A percentile compares a stretch with the other conserved stretches of the same genome.
phyloP scores from a whole-genome alignment of 2,888 invertebrate genomes.

The Urechis unicinctus region DNA sequence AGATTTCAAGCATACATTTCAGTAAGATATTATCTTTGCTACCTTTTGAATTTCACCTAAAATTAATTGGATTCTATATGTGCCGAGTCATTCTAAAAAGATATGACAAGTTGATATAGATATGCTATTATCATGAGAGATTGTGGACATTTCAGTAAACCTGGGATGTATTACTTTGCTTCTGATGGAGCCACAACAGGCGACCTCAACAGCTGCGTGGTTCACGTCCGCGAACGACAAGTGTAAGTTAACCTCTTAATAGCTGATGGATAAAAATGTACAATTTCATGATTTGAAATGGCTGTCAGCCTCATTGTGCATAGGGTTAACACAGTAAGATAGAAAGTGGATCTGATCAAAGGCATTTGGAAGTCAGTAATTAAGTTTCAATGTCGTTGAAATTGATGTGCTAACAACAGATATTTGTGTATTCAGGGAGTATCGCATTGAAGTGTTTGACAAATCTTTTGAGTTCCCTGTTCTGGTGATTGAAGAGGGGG shows the following conservation, averaged over 20 bases:
- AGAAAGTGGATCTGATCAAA: too few species aligned
- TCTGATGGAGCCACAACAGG: slow-evolving; percentile 38
- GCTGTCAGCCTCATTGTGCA: background rate
- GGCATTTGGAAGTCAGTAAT: too few species aligned
- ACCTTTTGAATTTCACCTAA: background rate
- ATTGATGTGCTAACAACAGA: too few species aligned
- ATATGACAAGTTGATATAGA: background rate
- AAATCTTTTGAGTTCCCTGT: slow-evolving; percentile 45
- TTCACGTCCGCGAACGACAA: slow-evolving; percentile 41
- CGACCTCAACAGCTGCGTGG: slow-evolving; percentile 38
- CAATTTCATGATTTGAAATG: too few species aligned
- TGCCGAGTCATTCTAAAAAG: background rate
- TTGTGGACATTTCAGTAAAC: slow-evolving; percentile 31
- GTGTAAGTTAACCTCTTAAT: slow-evolving; percentile 34
- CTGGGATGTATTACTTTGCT: slow-evolving; percentile 47
- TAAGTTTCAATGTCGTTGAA: background rate
- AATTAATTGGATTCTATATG: background rate
- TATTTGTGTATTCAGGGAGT: slow-evolving; percentile 32
- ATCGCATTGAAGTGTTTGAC: slow-evolving; percentile 42
- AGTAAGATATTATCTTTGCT: slow-evolving; percentile 26
- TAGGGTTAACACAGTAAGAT: too few species aligned
- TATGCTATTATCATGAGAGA: background rate
- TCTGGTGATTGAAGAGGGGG: slow-evolving; percentile 48
- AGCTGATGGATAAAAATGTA: too few species aligned
- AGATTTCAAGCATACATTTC: slow-evolving; percentile 37